Base-by-base conservation (phyloP, 2,797 vertebrate genomes). In the Numenius phaeopus region DNA sequence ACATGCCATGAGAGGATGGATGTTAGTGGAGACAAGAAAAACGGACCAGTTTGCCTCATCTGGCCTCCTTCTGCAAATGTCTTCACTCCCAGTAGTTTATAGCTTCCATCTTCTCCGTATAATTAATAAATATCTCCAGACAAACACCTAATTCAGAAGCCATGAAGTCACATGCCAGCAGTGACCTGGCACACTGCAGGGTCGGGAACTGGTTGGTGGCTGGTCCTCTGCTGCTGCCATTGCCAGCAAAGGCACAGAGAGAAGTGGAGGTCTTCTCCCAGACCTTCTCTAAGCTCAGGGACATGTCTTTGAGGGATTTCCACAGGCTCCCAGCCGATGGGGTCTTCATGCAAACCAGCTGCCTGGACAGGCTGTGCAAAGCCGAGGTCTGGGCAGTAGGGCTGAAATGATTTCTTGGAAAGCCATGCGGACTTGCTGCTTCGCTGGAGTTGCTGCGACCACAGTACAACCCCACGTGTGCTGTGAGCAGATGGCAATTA, bases 131-230 rank as follows among this genome's bases (percentile, higher is more conserved):
- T 7, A 72, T 23, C 73, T 87, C 49, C 46, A 90, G 62, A 59
- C 39, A 95, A 83, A 88, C 13, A 58, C 49, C 1, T 11, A 72
- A 65, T 71, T 69, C 67, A 69, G 65, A 42, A 94, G 67, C 49
- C 75, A 83, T 5, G 3, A 70, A 79, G 77, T 66, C 61, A 11
- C 2, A 7, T 76, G 49, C 37, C 82, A 92, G 72, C 44, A 37
- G 37, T 57, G 72, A 88, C 16, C 21, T 0, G 0, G 23, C 32
- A 49, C 0, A 3, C 1, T 13, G 29, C 58, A 62, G 72, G 75
- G 18, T 7, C 0, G 2, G 49, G 73, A 89, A 55, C 9, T 0
- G 0, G 30, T 4, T 0, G 0, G 30, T 5, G 24, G 9, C 30
- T 0, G 0, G 23, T 64, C 10, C 26, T 87, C 58, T 61, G 71